Percentiles rank a stretch among this genome's conserved stretches.
Conservation (phyloP, 2,797 vertebrate species). For the Echeneis naucrates region DNA sequence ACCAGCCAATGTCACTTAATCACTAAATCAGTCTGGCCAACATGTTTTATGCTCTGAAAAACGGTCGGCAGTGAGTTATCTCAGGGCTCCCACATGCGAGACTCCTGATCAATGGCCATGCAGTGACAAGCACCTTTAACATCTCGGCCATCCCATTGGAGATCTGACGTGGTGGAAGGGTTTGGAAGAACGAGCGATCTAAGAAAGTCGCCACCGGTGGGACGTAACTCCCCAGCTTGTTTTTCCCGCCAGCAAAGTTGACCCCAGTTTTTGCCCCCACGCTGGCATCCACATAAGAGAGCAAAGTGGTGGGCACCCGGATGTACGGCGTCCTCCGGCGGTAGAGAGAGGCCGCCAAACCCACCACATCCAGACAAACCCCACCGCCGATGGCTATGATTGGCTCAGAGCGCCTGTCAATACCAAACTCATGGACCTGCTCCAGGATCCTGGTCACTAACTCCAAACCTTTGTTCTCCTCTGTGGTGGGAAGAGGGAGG, state of each 20-base stretch:
- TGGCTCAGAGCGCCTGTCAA: constrained; percentile 82
- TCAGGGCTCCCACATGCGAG: neutral
- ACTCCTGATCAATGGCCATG: constrained; percentile 11
- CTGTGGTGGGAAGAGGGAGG: constrained; percentile 81
- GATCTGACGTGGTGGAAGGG: constrained; percentile 81
- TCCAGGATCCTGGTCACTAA: constrained; percentile 81
- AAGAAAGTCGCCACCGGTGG: constrained; percentile 82
- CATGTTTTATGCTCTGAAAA: neutral
- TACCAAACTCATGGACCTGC: constrained; percentile 83
- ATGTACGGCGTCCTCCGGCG: constrained; percentile 85
- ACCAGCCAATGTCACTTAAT: neutral
- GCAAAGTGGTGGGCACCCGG: constrained; percentile 84
- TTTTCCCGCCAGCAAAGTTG: constrained; percentile 87
- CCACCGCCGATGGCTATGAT: constrained; percentile 85
- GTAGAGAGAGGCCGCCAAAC: constrained; percentile 84
- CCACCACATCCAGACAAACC: constrained; percentile 86
- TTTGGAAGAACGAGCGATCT: constrained; percentile 83
- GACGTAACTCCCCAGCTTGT: constrained; percentile 85
- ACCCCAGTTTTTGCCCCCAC: constrained; percentile 86
- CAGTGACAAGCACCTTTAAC: constrained; percentile 79
- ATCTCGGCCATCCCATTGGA: constrained; percentile 87
- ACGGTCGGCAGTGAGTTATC: neutral
- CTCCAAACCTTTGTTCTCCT: constrained; percentile 86
- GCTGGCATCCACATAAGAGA: constrained; percentile 84
- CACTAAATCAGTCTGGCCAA: neutral